A percentile compares a stretch with the other conserved stretches of the same genome.
These are phyloP conservation scores for Ara ararauna DNA, from an alignment of 2,797 vertebrate genomes.

Conservation along the genomic window DNA sequence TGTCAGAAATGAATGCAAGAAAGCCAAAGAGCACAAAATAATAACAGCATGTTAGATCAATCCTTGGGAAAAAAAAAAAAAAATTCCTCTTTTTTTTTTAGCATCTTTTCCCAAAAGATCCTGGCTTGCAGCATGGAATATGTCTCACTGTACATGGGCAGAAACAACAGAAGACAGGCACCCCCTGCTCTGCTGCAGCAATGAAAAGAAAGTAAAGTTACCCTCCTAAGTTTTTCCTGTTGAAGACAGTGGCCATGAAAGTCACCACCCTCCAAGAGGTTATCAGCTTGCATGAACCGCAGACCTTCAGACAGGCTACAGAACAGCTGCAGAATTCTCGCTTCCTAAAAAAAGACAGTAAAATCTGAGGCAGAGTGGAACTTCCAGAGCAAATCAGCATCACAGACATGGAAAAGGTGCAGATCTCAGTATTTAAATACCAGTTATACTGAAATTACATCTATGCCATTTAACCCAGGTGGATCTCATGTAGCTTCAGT, in stretches of 20 bases:
- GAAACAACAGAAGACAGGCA: background rate
- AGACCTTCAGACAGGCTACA: background rate
- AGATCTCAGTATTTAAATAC: background rate
- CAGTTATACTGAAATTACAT: background rate
- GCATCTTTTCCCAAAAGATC: background rate
- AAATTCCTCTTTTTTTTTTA: background rate
- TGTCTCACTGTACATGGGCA: background rate
- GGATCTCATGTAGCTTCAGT: background rate
- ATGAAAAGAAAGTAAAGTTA: background rate
- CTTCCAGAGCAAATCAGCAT: background rate
- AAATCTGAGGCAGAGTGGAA: background rate
- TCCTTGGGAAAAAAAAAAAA: background rate
- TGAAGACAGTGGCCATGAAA: background rate
- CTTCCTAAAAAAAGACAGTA: background rate
- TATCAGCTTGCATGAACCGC: rapidly evolving
- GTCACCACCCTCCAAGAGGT: background rate
- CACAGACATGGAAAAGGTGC: background rate
- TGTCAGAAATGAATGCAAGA: background rate
- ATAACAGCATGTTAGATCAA: background rate
- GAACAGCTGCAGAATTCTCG: background rate
- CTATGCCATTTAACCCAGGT: too few relatives aligned
- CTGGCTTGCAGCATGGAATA: background rate
- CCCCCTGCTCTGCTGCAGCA: background rate
- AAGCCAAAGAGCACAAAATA: background rate
- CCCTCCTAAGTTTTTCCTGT: background rate